Conservation (phyloP, 2,113 vertebrate species). For the Varanus salvator region DNA sequence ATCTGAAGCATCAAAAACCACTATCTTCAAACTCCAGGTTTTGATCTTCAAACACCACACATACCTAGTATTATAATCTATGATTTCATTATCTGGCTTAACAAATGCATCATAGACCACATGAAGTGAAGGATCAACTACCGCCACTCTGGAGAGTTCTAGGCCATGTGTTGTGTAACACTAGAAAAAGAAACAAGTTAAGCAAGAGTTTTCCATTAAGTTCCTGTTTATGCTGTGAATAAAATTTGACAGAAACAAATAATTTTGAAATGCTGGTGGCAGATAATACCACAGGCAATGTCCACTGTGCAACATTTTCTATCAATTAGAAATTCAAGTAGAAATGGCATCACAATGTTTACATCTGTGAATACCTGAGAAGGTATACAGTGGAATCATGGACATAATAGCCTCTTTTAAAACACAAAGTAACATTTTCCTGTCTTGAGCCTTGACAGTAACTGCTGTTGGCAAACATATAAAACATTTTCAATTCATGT, state of each 20-base stretch:
- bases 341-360: not conserved
- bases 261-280: not conserved
- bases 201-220: not conserved
- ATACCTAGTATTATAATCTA: conserved; percentile 86
- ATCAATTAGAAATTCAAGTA: not conserved
- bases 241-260: not conserved
- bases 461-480: too few relatives aligned
- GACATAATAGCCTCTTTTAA: not conserved
- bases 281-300: not conserved
- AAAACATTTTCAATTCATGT: not conserved
- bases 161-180: conserved; percentile 83
- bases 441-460: not conserved
- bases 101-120: conserved; percentile 83
- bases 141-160: conserved; percentile 81
- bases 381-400: not conserved
- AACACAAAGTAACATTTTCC: not conserved
- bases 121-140: conserved; percentile 78
- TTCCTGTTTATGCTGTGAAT: not conserved
- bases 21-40: not conserved
- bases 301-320: not conserved
- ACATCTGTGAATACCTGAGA: not conserved
- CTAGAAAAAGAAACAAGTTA: conserved; percentile 55
- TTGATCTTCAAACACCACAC: not conserved
- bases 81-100: conserved; percentile 79
- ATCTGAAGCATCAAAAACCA: too few relatives aligned